Percentiles rank a stretch among this genome's conserved stretches.
Evolutionary conservation across 2,797 vertebrate genomes (phyloP).

Genomic region (Paguma larvata): DNA sequence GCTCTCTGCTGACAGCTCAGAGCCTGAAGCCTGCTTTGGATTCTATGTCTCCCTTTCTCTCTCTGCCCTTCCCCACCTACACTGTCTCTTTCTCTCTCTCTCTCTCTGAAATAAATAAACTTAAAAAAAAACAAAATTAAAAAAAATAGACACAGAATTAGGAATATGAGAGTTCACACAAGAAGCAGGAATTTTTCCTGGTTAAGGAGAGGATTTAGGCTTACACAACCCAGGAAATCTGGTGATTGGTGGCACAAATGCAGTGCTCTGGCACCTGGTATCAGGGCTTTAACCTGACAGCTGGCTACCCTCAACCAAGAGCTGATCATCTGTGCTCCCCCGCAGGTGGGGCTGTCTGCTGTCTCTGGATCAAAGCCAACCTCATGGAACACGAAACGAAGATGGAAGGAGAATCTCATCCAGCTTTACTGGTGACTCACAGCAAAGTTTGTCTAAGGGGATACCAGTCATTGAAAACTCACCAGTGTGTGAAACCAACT

Average conservation of each 20-base stretch:
- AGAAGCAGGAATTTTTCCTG: neutral
- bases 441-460: neutral
- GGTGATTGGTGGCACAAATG: neutral
- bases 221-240: neutral
- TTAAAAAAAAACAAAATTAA: too few relatives aligned
- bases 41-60: too few relatives aligned
- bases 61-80: too few relatives aligned
- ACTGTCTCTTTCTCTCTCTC: too few relatives aligned
- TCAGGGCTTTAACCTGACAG: neutral
- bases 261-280: neutral
- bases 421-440: neutral
- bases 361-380: neutral
- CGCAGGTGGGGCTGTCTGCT: neutral
- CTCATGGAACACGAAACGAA: neutral
- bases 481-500: neutral
- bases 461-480: neutral
- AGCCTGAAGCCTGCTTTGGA: too few relatives aligned
- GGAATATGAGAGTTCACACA: neutral
- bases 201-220: neutral
- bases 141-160: too few relatives aligned
- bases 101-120: too few relatives aligned
- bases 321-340: neutral
- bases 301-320: neutral
- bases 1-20: too few relatives aligned
- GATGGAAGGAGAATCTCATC: neutral